Conservation (phyloP, 92 coral and sea anemone genomes). For the Palythoa grandiflora region DNA sequence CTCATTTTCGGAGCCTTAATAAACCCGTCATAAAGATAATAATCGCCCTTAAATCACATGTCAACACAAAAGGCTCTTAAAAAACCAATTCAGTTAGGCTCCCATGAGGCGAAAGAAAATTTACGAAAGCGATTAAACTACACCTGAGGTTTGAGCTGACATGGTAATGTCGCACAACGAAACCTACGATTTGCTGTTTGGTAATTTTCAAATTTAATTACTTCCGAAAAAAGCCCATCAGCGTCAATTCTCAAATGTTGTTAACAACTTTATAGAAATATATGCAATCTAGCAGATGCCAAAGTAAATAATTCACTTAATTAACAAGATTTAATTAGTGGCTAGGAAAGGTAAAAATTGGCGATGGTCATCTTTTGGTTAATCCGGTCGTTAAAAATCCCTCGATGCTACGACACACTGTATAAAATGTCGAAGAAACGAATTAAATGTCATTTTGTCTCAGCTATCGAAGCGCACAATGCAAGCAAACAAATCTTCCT, state of each 20-base stretch:
- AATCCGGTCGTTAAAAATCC: slow-evolving; percentile 46
- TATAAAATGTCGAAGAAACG: slow-evolving; percentile 27
- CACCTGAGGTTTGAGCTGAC: slow-evolving; percentile 56
- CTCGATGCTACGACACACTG: slow-evolving; percentile 38
- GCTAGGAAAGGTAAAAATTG: slow-evolving; percentile 31
- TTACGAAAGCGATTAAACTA: slow-evolving; percentile 61
- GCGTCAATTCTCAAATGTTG: slow-evolving; percentile 42
- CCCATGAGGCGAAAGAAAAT: slow-evolving; percentile 54
- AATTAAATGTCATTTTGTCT: slow-evolving; percentile 10
- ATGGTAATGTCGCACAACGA: slow-evolving; percentile 49
- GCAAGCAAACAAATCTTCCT: slow-evolving; percentile 70
- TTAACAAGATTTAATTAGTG: slow-evolving; percentile 47
- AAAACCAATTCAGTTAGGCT: slow-evolving; percentile 42
- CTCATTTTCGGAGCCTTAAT: slow-evolving; percentile 26
- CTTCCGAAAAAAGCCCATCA: slow-evolving; percentile 59
- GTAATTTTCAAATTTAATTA: slow-evolving; percentile 58
- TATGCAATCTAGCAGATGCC: slow-evolving; percentile 49
- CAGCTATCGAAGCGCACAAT: slow-evolving; percentile 38
- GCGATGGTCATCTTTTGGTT: slow-evolving; percentile 8
- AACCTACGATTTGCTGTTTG: slow-evolving; percentile 68
- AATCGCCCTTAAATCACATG: slow-evolving; percentile 43
- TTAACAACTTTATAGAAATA: slow-evolving; percentile 46
- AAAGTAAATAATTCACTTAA: slow-evolving; percentile 50
- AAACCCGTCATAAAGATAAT: slow-evolving; percentile 41
- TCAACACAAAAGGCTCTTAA: slow-evolving; percentile 38